Evolutionary conservation across 2,797 vertebrate genomes (phyloP).

Genomic region (Gadopsis bispinosus): DNA sequence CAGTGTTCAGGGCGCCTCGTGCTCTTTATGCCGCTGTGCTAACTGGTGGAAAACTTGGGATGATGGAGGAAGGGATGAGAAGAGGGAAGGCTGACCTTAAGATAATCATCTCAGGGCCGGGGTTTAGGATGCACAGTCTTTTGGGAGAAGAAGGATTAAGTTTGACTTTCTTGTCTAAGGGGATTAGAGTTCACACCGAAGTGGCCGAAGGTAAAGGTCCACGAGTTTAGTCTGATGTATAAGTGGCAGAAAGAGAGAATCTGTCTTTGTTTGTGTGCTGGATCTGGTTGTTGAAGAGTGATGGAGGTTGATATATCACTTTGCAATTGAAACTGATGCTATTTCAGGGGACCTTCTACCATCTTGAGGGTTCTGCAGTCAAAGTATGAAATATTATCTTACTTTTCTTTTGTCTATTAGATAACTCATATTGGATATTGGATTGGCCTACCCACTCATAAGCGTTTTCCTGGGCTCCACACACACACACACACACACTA

Average conservation of each 20-base stretch:
- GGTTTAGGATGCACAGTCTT: constrained; percentile 40
- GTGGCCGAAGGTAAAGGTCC: constrained; percentile 47
- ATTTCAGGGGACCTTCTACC: constrained; percentile 7
- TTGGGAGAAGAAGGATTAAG: constrained; percentile 45
- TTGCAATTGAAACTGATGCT: constrained; percentile 15
- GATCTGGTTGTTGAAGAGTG: constrained; percentile 30
- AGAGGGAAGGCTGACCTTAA: constrained; percentile 70
- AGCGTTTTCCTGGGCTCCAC: background rate
- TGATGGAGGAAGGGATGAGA: constrained; percentile 57
- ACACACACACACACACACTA: background rate
- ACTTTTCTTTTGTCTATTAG: background rate
- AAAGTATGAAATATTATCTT: constrained; percentile 28
- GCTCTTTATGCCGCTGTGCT: constrained; percentile 55
- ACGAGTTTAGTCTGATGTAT: constrained; percentile 46
- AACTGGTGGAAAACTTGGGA: constrained; percentile 55
- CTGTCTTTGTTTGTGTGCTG: constrained; percentile 54
- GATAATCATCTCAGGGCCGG: constrained; percentile 66
- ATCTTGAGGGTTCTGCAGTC: constrained; percentile 18
- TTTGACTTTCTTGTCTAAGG: constrained; percentile 64
- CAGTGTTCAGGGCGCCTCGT: constrained; percentile 57
- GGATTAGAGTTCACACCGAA: constrained; percentile 55
- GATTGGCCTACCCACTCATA: background rate
- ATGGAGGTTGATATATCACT: constrained; percentile 31
- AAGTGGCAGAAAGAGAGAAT: constrained; percentile 37
- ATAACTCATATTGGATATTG: background rate